Percentiles rank a stretch among this genome's conserved stretches.
Evolutionary conservation across 2,113 vertebrate genomes (phyloP).

Genomic region (Colinus virginianus): DNA sequence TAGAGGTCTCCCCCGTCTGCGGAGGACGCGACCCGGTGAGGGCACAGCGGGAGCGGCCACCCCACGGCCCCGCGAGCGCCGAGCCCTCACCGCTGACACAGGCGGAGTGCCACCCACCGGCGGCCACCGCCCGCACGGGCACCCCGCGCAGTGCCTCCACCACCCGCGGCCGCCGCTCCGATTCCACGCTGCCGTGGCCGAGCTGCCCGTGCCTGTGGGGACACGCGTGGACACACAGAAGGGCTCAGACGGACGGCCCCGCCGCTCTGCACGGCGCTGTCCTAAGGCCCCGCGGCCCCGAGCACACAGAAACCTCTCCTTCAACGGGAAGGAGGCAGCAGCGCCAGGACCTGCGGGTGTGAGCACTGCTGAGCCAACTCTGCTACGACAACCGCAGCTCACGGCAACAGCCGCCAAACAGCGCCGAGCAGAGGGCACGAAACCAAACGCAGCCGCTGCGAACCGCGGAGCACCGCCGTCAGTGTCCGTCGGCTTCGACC

Average conservation of each 20-base stretch:
- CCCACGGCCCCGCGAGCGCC: rapidly evolving
- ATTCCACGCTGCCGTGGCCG: slow-evolving; percentile 86
- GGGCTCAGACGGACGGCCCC: rapidly evolving
- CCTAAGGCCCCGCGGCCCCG: no score
- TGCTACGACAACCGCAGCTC: neutral
- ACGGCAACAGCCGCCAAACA: neutral
- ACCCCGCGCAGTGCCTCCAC: slow-evolving; percentile 90
- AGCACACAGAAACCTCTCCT: neutral
- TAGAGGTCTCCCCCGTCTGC: slow-evolving; percentile 91
- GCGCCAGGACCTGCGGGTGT: rapidly evolving
- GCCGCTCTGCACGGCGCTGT: no score
- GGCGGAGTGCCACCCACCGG: slow-evolving; percentile 92
- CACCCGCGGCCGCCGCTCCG: slow-evolving; percentile 80
- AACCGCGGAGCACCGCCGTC: no score
- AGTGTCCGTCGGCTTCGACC: no score
- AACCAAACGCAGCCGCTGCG: no score
- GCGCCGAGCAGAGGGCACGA: neutral
- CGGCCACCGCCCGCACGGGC: slow-evolving; percentile 78
- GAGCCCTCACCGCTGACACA: slow-evolving; percentile 84
- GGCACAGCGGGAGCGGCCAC: rapidly evolving
- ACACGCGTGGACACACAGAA: rapidly evolving
- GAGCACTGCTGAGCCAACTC: neutral
- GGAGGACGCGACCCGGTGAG: rapidly evolving
- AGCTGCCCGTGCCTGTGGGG: slow-evolving; percentile 90
- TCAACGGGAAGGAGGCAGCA: neutral